Evolutionary conservation across 2,113 vertebrate genomes (phyloP).

Genomic region (Phocoena sinus): DNA sequence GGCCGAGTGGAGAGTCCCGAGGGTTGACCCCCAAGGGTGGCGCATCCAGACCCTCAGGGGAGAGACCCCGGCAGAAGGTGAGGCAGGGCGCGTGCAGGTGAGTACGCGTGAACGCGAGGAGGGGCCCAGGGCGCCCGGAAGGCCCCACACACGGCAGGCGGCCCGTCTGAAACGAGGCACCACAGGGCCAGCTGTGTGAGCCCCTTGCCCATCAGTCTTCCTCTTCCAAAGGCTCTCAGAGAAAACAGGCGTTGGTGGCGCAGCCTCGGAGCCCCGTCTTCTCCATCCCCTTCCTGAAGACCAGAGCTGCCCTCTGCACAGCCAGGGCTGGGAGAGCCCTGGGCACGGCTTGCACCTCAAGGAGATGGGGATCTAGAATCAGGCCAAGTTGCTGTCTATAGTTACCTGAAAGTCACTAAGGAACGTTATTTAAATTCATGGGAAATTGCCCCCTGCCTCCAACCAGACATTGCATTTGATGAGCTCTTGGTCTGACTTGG

Average conservation of each 20-base stretch:
- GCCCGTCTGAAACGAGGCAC: not conserved
- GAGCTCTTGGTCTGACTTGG: not conserved
- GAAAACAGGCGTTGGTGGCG: fast-evolving
- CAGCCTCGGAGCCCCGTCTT: not conserved
- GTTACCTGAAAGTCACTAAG: not conserved
- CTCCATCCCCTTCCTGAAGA: not conserved
- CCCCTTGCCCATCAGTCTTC: not conserved
- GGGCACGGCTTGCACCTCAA: fast-evolving
- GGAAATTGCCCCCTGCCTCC: not conserved
- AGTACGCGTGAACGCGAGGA: not conserved
- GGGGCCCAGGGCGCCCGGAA: not conserved
- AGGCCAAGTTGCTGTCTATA: not conserved
- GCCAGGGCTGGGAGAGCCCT: fast-evolving
- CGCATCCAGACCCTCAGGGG: not conserved
- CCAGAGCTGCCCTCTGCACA: not conserved
- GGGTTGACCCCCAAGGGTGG: not conserved
- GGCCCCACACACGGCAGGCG: not conserved
- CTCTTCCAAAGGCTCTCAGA: not conserved
- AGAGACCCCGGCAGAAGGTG: not conserved
- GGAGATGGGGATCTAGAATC: not conserved
- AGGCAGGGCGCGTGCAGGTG: not conserved
- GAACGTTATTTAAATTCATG: not conserved
- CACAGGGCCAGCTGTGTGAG: fast-evolving
- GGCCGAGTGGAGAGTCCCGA: not conserved
- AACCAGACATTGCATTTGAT: not conserved